Percentiles rank a stretch among this genome's conserved stretches.
Conservation (phyloP, 2,797 vertebrate species). For the Gouania willdenowi region DNA sequence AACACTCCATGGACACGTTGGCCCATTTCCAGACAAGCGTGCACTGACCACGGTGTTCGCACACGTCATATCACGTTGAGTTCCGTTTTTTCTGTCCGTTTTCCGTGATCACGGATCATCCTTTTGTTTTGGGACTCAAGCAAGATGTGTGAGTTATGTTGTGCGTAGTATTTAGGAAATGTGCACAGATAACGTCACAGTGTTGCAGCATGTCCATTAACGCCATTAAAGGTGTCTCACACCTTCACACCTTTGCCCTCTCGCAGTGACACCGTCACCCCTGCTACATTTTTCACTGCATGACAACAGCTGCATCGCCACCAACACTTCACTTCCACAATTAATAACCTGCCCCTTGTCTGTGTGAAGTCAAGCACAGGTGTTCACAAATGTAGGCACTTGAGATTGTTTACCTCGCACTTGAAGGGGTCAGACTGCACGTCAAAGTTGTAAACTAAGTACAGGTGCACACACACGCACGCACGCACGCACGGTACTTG, state of each 20-base stretch:
- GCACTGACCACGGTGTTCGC: too few species aligned
- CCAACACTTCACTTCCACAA: slow-evolving; percentile 25
- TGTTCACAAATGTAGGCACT: slow-evolving; percentile 12
- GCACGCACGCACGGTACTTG: not conserved
- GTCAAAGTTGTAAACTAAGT: slow-evolving; percentile 5
- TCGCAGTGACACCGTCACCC: slow-evolving; percentile 15
- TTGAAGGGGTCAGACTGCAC: slow-evolving; percentile 18
- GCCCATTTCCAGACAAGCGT: too few species aligned
- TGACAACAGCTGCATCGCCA: slow-evolving; percentile 43
- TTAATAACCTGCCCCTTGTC: slow-evolving; percentile 38
- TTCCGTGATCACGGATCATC: too few species aligned
- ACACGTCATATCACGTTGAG: too few species aligned
- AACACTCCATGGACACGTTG: too few species aligned
- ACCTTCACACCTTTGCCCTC: slow-evolving; percentile 26
- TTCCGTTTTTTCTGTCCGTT: too few species aligned
- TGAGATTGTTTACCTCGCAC: slow-evolving; percentile 17
- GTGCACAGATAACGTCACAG: slow-evolving; percentile 17
- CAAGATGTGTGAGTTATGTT: too few species aligned
- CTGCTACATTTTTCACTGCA: slow-evolving; percentile 35
- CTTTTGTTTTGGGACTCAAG: too few species aligned
- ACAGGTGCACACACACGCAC: slow-evolving; percentile 27
- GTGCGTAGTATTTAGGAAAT: too few species aligned
- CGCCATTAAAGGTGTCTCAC: slow-evolving; percentile 23
- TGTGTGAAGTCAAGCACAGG: slow-evolving; percentile 23
- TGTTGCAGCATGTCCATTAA: slow-evolving; percentile 30